phyloP scores from a whole-genome alignment of 2,888 invertebrate genomes.

The Dioctria rufipes region DNA sequence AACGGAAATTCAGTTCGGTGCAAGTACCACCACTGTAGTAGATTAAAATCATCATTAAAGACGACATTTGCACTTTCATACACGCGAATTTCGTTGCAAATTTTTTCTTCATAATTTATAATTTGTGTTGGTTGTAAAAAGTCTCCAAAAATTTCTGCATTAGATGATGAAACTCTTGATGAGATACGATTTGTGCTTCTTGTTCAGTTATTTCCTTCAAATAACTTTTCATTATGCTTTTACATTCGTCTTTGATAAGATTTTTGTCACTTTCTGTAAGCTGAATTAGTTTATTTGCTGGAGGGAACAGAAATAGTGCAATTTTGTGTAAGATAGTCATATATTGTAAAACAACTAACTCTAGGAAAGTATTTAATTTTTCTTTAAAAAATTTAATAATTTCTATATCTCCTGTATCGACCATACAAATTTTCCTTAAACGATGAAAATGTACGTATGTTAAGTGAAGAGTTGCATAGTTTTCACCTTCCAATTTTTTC shows the following conservation, averaged over 20 bases:
- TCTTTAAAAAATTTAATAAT: slow-evolving; percentile 5
- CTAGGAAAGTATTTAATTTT: too few species aligned
- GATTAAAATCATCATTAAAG: too few species aligned
- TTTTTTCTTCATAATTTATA: too few species aligned
- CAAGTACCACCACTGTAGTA: too few species aligned
- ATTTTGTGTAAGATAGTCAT: slow-evolving; percentile 58
- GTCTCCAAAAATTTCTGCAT: slow-evolving; percentile 32
- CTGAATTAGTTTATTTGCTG: slow-evolving; percentile 57
- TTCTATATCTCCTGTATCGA: neutral
- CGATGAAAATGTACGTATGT: neutral
- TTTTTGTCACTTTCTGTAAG: slow-evolving; percentile 55
- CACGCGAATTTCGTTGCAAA: too few species aligned
- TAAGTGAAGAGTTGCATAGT: slow-evolving; percentile 12
- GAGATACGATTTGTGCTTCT: slow-evolving; percentile 37
- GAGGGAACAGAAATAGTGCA: slow-evolving; percentile 59
- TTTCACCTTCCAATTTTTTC: slow-evolving; percentile 13
- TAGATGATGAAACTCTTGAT: slow-evolving; percentile 38
- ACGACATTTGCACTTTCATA: too few species aligned
- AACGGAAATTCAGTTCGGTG: too few species aligned
- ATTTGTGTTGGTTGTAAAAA: slow-evolving; percentile 43
- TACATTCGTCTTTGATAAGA: slow-evolving; percentile 55
- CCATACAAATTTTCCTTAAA: slow-evolving; percentile 11
- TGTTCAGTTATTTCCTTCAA: slow-evolving; percentile 37
- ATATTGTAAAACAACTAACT: too few species aligned
- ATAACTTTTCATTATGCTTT: slow-evolving; percentile 55